Evolutionary conservation across 2,797 vertebrate genomes (phyloP), one percentile per base, ranked within the genome.

Genomic region (Aeoliscus strigatus): DNA sequence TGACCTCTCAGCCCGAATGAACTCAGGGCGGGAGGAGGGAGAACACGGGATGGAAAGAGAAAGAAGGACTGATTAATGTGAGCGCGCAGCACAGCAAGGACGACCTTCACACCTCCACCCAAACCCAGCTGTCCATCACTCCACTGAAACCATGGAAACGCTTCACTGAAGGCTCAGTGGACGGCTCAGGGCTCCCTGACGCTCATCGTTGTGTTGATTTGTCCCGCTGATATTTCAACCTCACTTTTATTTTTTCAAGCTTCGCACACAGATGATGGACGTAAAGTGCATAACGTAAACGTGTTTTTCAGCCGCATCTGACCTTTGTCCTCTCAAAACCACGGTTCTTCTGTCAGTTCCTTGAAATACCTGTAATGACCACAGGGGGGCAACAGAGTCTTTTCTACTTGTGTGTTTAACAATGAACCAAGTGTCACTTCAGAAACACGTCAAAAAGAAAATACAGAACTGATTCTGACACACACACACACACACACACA

Each of bases 321-420:
- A 21, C 18, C 18, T 21, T 21, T n/a, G n/a, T n/a, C n/a, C n/a
- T n/a, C n/a, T n/a, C n/a, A n/a, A n/a, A n/a, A n/a, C n/a, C n/a
- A n/a, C n/a, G n/a, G n/a, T n/a, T 21, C 18, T 6, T 21, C 18
- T 21, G 18, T 21, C 3, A n/a, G n/a, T n/a, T 21, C 6, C 18
- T 21, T 21, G 18, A 21, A 29, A 6, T 35, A 10, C 11, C 8
- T 48, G 46, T 36, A 39, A 29, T 65, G 16, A 66, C 83, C 86
- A 87, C 86, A 77, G 83, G 86, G 79, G 68, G 86, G 87, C 86
- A 89, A 85, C 78, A 84, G 73, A 57, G 78, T 53, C 68, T 80
- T 75, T 66, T 54, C 54, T 41, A 51, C 30, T 63, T 43, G 44
- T n/a, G n/a, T n/a, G n/a, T n/a, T n/a, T n/a, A n/a, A n/a, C 17